These are phyloP conservation scores for Tribolium freemani DNA, from an alignment of 2,888 invertebrate genomes.

Conservation along the genomic window DNA sequence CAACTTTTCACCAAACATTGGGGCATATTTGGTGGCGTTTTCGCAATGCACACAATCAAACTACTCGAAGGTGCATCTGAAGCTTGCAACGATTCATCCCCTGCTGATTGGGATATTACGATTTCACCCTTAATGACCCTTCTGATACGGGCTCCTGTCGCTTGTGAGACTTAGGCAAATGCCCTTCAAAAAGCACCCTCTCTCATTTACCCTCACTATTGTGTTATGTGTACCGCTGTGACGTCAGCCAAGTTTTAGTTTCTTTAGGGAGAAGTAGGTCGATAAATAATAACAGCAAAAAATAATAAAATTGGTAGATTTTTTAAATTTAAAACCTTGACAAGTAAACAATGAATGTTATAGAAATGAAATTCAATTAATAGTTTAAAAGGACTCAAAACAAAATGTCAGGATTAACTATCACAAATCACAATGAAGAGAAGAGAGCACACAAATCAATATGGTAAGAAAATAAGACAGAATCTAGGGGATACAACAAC, in stretches of 20 bases:
- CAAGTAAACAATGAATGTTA: not conserved
- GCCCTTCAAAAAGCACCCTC: slow-evolving; percentile 49
- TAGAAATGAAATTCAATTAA: not conserved
- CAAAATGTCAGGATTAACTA: not conserved
- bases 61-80: slow-evolving; percentile 16
- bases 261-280: not conserved
- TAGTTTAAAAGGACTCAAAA: not conserved
- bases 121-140: not conserved
- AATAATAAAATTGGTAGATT: not conserved
- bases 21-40: slow-evolving; percentile 65
- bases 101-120: slow-evolving; percentile 36
- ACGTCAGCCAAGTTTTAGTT: slow-evolving; percentile 53
- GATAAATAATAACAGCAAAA: not conserved
- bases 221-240: slow-evolving; percentile 51
- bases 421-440: too few species aligned
- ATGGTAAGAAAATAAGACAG: too few species aligned
- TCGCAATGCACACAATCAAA: slow-evolving; percentile 16
- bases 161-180: slow-evolving; percentile 45
- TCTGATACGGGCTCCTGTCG: not conserved
- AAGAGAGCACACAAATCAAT: too few species aligned
- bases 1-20: slow-evolving; percentile 71
- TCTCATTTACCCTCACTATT: slow-evolving; percentile 10
- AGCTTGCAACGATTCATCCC: slow-evolving; percentile 27
- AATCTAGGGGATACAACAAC: too few species aligned
- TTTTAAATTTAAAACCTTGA: not conserved